Conservation (phyloP, 2,888 invertebrate species). For the Temnothorax ravouxi region DNA sequence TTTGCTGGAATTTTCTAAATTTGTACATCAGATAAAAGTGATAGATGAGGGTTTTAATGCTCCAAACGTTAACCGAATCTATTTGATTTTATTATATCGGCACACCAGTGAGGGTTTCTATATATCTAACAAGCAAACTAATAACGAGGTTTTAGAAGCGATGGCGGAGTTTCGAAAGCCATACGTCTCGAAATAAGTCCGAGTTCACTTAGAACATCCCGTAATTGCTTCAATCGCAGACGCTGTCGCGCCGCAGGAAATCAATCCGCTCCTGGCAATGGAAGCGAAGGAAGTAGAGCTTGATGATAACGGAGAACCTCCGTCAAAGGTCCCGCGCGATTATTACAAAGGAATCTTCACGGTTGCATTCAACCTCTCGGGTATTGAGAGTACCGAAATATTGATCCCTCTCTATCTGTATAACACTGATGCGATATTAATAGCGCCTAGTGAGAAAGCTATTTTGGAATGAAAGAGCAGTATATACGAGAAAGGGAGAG, state of each 20-base stretch:
- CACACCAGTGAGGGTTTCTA: not conserved
- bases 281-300: constrained; percentile 66
- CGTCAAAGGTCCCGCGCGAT: constrained; percentile 67
- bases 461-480: constrained; percentile 64
- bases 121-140: constrained; percentile 28
- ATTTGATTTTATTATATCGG: not conserved
- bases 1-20: not conserved
- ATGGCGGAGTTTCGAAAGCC: constrained; percentile 38
- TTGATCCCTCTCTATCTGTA: constrained; percentile 68
- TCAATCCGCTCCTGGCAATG: constrained; percentile 55
- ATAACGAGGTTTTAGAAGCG: constrained; percentile 20
- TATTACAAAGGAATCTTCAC: constrained; percentile 75
- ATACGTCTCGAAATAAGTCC: constrained; percentile 36
- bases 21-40: not conserved
- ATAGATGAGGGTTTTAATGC: not conserved
- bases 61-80: not conserved
- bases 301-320: constrained; percentile 66
- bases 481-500: constrained; percentile 18
- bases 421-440: constrained; percentile 72
- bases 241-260: constrained; percentile 61
- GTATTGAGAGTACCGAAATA: constrained; percentile 69
- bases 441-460: constrained; percentile 69
- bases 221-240: constrained; percentile 65
- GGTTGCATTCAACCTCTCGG: constrained; percentile 68
- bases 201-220: constrained; percentile 16